Evolutionary conservation across 92 coral and sea anemone genomes (phyloP).

Genomic region (Paramuricea clavata): DNA sequence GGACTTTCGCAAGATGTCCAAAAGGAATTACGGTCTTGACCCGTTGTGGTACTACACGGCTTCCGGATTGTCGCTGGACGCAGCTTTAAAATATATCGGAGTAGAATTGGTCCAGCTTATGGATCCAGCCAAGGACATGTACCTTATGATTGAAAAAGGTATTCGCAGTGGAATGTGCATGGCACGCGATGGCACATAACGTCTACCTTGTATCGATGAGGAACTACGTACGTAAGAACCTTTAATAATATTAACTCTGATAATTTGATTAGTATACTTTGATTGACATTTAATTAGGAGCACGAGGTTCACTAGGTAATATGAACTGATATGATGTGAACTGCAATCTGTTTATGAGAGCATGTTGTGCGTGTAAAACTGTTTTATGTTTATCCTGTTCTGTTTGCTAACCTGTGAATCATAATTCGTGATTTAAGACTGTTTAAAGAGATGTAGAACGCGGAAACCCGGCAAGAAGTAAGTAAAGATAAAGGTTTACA

Average conservation of each 20-base stretch:
- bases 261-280: conserved; percentile 2
- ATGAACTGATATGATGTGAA: not conserved
- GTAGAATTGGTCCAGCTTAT: no score
- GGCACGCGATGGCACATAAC: no score
- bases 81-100: no score
- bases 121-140: no score
- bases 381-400: not conserved
- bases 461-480: conserved; percentile 2
- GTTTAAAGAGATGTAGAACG: not conserved
- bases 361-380: not conserved
- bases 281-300: conserved; percentile 5
- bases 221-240: no score
- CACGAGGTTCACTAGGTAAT: conserved; percentile 7
- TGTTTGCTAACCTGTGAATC: not conserved
- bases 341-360: not conserved
- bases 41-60: no score
- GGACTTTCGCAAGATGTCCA: no score
- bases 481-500: not conserved
- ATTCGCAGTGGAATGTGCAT: no score
- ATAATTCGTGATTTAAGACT: not conserved
- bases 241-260: not conserved
- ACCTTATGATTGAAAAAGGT: no score
- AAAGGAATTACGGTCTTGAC: no score
- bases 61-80: no score
- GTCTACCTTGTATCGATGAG: no score